These are phyloP conservation scores for Notarius lentiginosus DNA, from an alignment of 2,113 vertebrate genomes.

Conservation along the genomic window DNA sequence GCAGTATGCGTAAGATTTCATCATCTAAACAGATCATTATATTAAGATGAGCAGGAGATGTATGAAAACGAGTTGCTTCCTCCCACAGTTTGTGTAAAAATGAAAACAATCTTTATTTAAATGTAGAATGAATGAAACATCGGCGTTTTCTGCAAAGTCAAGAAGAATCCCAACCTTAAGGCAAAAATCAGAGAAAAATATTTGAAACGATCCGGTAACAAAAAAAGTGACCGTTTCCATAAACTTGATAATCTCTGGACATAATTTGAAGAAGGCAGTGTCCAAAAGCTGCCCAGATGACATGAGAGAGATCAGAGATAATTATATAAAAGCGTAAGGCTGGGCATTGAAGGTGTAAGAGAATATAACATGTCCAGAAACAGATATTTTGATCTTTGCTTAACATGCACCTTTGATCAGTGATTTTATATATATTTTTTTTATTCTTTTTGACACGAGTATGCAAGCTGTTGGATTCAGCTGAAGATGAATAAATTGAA, in stretches of 20 bases:
- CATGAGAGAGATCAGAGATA: neutral
- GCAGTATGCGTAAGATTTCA: no score
- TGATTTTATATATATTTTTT: neutral
- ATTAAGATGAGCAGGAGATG: neutral
- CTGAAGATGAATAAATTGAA: no score
- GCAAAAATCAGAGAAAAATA: neutral
- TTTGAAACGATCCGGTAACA: neutral
- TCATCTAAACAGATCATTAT: neutral
- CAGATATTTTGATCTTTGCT: neutral
- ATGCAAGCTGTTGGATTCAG: neutral
- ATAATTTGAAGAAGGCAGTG: neutral
- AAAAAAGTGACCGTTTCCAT: neutral
- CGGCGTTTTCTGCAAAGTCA: neutral
- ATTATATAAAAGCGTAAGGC: neutral
- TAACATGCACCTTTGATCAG: neutral
- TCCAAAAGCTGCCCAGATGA: neutral
- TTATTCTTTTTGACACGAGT: neutral
- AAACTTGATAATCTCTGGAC: neutral
- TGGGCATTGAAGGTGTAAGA: neutral
- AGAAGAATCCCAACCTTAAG: neutral
- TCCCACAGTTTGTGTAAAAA: neutral
- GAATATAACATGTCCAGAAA: neutral
- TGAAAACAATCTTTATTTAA: neutral
- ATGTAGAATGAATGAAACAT: neutral
- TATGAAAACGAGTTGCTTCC: neutral